A percentile compares a stretch with the other conserved stretches of the same genome.
Evolutionary conservation across 2,888 invertebrate species (phyloP).

Genomic region (Leptarthrus brevirostris): DNA sequence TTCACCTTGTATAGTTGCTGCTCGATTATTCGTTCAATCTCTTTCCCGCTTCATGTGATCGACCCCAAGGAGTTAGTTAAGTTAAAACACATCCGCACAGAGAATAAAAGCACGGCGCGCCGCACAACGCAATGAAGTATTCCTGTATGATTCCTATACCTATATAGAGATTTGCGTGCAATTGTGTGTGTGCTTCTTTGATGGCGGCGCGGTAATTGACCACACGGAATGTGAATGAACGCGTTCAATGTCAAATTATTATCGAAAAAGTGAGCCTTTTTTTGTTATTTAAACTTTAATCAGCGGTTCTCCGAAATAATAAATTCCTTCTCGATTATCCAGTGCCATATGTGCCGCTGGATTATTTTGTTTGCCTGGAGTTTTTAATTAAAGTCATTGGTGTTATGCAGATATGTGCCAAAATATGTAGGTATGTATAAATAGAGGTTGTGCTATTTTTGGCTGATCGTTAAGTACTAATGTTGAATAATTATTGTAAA

Average conservation of each 20-base stretch:
- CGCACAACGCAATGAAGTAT: not conserved
- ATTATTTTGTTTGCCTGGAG: too few species aligned
- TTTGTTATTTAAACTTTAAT: not conserved
- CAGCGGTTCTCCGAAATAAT: too few species aligned
- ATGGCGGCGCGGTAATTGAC: slow-evolving; percentile 59
- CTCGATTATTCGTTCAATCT: too few species aligned
- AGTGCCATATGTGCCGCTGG: too few species aligned
- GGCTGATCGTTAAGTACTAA: too few species aligned
- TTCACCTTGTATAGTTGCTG: slow-evolving; percentile 1
- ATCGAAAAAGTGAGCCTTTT: slow-evolving; percentile 57
- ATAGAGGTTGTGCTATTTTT: too few species aligned
- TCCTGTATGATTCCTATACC: not conserved
- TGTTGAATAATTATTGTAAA: too few species aligned
- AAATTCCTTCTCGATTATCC: too few species aligned
- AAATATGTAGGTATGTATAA: too few species aligned
- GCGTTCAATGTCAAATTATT: slow-evolving; percentile 65
- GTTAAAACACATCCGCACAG: not conserved
- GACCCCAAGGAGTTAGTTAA: not conserved
- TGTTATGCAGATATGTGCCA: too few species aligned
- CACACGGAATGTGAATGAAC: slow-evolving; percentile 66
- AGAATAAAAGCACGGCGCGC: not conserved
- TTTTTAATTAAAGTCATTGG: too few species aligned
- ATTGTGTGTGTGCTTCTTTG: not conserved
- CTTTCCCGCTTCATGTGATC: too few species aligned
- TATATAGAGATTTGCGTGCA: not conserved